Evolutionary conservation across 2,797 vertebrate species (phyloP).

Genomic region (Muscicapa striata): DNA sequence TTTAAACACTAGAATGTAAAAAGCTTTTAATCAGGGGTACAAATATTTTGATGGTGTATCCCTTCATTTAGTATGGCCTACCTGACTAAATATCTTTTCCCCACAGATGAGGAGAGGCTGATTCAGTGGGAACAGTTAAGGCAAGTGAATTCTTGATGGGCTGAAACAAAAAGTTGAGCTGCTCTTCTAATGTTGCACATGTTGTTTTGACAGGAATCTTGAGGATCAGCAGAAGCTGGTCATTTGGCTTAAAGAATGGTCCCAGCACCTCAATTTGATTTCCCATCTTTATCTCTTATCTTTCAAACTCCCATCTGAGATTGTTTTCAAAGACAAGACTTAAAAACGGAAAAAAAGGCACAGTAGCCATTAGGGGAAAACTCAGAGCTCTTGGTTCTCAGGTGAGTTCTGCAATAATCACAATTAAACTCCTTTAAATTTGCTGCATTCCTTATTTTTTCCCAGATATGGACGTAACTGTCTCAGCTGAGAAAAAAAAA

Average conservation of each 20-base stretch:
- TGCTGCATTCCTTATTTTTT: background rate
- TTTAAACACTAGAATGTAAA: background rate
- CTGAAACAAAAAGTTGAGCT: background rate
- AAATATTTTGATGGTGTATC: background rate
- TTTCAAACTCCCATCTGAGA: background rate
- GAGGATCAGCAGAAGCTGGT: background rate
- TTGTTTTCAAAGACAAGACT: background rate
- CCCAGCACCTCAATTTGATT: background rate
- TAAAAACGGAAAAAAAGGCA: background rate
- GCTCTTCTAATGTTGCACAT: rapidly evolving
- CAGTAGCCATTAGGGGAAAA: background rate
- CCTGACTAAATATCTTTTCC: background rate
- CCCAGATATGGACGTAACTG: background rate
- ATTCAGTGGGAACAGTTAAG: background rate
- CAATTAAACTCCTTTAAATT: background rate
- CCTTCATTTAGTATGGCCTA: background rate
- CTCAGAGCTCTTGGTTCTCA: background rate
- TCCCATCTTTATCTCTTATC: background rate
- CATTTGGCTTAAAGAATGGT: background rate
- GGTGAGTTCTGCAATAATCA: background rate
- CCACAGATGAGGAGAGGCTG: background rate
- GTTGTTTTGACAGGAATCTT: background rate
- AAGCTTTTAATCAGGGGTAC: background rate
- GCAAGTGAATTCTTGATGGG: background rate
- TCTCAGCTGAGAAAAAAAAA: background rate